A percentile compares a stretch with the other conserved stretches of the same genome.
phyloP scores from a whole-genome alignment of 2,888 invertebrate species.

The Maniola hyperantus region DNA sequence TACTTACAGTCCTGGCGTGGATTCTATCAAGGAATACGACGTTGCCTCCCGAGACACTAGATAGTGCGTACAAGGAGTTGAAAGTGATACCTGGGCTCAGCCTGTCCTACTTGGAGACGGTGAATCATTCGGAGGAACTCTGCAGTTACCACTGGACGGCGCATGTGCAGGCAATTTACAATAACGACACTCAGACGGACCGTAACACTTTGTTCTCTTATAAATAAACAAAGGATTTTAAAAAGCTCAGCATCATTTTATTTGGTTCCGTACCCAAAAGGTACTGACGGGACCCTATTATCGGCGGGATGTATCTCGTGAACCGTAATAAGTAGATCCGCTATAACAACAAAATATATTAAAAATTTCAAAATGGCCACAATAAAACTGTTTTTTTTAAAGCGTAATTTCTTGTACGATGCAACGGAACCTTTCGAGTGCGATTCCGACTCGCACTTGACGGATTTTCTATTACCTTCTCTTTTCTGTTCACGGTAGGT shows the following conservation, averaged over 20 bases:
- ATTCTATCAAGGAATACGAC: slow-evolving; percentile 59
- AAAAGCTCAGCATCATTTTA: not conserved
- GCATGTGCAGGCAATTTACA: slow-evolving; percentile 56
- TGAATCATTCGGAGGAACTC: slow-evolving; percentile 52
- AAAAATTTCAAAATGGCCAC: too few relatives aligned
- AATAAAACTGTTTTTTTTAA: too few relatives aligned
- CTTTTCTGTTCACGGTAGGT: too few relatives aligned
- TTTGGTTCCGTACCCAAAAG: too few relatives aligned
- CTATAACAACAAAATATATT: too few relatives aligned
- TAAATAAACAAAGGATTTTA: not conserved
- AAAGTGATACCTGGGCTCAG: slow-evolving; percentile 59
- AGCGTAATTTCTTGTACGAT: too few relatives aligned
- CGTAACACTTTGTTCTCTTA: not conserved
- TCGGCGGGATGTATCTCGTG: too few relatives aligned
- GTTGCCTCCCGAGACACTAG: slow-evolving; percentile 48
- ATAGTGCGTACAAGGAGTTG: slow-evolving; percentile 50
- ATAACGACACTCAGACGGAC: slow-evolving; percentile 22
- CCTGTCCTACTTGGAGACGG: slow-evolving; percentile 55
- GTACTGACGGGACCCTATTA: too few relatives aligned
- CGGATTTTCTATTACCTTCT: too few relatives aligned
- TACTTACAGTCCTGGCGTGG: slow-evolving; percentile 66
- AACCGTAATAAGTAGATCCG: too few relatives aligned
- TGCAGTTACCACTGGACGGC: slow-evolving; percentile 67
- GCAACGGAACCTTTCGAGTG: too few relatives aligned
- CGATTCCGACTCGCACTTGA: too few relatives aligned